These are phyloP conservation scores for Euglossa dilemma DNA, from an alignment of 1,140 invertebrate species.

Conservation along the genomic window DNA sequence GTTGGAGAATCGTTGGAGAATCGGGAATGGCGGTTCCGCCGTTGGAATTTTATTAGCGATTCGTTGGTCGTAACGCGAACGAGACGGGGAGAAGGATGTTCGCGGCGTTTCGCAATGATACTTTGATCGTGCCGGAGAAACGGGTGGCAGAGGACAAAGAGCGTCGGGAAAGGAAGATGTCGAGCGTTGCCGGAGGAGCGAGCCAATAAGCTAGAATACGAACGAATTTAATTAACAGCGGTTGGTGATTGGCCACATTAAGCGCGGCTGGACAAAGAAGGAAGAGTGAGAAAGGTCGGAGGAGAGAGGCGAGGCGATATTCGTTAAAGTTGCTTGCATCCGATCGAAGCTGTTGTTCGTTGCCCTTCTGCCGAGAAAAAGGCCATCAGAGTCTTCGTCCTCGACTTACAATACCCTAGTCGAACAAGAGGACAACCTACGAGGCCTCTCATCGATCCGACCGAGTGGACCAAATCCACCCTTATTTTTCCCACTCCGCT, in stretches of 20 bases:
- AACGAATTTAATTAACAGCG: slow-evolving; percentile 35
- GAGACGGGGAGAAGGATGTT: neutral
- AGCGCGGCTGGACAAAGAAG: neutral
- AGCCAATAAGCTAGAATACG: neutral
- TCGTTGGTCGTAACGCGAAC: too few relatives aligned
- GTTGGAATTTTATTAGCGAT: too few relatives aligned
- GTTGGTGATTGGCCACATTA: slow-evolving; percentile 10
- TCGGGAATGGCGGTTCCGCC: neutral
- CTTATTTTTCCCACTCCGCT: neutral
- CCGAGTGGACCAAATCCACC: slow-evolving; percentile 32
- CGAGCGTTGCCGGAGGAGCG: neutral
- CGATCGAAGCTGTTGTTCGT: slow-evolving; percentile 10
- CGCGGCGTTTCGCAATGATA: neutral
- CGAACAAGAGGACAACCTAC: slow-evolving; percentile 54
- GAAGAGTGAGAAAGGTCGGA: neutral
- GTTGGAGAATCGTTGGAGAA: neutral
- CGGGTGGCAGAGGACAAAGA: neutral
- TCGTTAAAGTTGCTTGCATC: slow-evolving; percentile 20
- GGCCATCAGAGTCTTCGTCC: slow-evolving; percentile 51
- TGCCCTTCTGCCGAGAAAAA: slow-evolving; percentile 10
- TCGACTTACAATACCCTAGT: slow-evolving; percentile 50
- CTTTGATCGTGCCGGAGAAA: neutral
- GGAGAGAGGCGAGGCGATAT: slow-evolving; percentile 3
- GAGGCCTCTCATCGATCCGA: slow-evolving; percentile 45
- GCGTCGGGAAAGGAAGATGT: too few relatives aligned